These are phyloP conservation scores for Lucinisca nassula DNA, from an alignment of 2,888 invertebrate species.

Conservation along the genomic window DNA sequence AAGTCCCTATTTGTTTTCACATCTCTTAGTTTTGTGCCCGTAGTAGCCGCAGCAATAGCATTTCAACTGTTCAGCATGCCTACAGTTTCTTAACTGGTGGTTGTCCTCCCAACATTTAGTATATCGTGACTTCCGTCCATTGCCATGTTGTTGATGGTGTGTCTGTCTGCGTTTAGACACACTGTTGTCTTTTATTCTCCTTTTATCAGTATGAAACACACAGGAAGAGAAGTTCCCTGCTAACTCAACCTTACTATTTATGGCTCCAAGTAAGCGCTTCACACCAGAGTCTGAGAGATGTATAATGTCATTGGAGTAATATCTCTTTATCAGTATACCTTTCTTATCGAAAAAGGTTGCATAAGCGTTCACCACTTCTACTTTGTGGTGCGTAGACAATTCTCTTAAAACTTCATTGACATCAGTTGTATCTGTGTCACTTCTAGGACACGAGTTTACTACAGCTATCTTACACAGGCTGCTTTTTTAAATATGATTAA, in stretches of 20 bases:
- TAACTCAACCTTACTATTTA: neutral
- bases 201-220: neutral
- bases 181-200: neutral
- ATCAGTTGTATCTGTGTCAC: too few relatives aligned
- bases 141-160: neutral
- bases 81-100: neutral
- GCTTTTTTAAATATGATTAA: too few relatives aligned
- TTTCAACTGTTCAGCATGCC: neutral
- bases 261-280: neutral
- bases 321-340: neutral
- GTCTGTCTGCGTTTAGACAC: neutral
- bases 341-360: neutral
- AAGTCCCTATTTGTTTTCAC: neutral
- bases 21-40: neutral
- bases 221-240: neutral
- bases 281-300: neutral
- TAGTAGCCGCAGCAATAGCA: neutral
- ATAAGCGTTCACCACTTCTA: too few relatives aligned
- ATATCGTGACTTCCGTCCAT: neutral
- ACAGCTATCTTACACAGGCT: too few relatives aligned
- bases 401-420: too few relatives aligned
- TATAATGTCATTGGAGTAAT: neutral
- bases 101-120: neutral
- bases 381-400: too few relatives aligned
- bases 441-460: too few relatives aligned